Evolutionary conservation across 2,888 invertebrate genomes (phyloP).

Genomic region (Hymenopus coronatus): DNA sequence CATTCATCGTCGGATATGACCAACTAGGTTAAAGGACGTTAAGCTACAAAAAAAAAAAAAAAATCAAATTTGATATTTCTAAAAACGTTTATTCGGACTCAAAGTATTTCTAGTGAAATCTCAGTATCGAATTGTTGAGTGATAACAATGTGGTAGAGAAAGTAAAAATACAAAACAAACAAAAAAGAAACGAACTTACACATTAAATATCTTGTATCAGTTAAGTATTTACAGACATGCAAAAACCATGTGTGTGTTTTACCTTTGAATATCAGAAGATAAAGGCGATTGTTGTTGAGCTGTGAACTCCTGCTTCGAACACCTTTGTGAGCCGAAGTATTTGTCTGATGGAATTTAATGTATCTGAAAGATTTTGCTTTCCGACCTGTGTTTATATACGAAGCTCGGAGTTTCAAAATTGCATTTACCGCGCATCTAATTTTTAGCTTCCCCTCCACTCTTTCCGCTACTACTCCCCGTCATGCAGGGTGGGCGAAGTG

Average conservation of each 20-base stretch:
- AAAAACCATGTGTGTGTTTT: background rate
- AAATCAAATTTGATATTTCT: too few species aligned
- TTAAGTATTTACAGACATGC: background rate
- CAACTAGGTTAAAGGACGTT: too few species aligned
- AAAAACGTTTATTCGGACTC: too few species aligned
- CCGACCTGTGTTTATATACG: background rate
- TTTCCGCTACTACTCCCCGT: background rate
- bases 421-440: constrained; percentile 23
- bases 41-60: too few species aligned
- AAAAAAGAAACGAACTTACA: too few species aligned
- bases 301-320: too few species aligned
- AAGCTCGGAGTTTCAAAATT: constrained; percentile 6
- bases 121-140: too few species aligned
- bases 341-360: background rate
- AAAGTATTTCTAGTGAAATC: too few species aligned
- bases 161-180: too few species aligned
- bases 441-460: background rate
- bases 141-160: too few species aligned
- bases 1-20: too few species aligned
- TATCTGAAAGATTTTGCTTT: background rate
- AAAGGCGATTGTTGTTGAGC: background rate
- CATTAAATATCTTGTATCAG: background rate
- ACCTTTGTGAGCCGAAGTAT: background rate
- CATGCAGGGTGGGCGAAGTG: background rate
- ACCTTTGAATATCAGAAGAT: background rate